Base-by-base conservation (phyloP, 2,888 invertebrate species). In the Tridacna gigas region DNA sequence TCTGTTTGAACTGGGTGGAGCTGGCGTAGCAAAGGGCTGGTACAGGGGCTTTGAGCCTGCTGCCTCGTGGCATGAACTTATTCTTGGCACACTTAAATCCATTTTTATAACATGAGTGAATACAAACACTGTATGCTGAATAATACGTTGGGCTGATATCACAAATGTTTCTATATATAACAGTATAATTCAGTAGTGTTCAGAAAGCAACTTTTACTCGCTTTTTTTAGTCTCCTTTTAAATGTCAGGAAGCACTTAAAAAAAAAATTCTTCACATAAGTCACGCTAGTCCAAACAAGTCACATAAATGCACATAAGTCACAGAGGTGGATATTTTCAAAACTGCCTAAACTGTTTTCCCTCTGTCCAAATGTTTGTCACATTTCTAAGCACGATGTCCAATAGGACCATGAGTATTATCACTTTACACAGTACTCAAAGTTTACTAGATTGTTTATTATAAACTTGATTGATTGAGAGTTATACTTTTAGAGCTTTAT, bases 1-100 rank as follows among this genome's bases (percentile, higher is more conserved):
- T 51, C 83, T 77, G 56, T 80, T 74, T n/a, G 83, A 67, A 71
- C 82, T 82, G 74, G 80, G 45, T 25, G 84, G 87, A 22, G 84
- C 81, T n/a, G 87, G 84, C 12, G 83, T 81, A 12, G 87, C 79
- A 66, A 87, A 87, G 7, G 77, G 22, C 69, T 84, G 77, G 67
- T 84, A 87, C 15, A 63, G 75, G 47, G 26, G 20, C n/a, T n/a
- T n/a, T 11, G 22, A 45, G 15, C 67, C 71, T 26, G 11, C 60
- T 48, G 22, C 45, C 37, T 51, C 61, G 18, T 37, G 51, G 67
- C 60, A 60, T 18, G 56, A 56, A n/a, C 56, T 56, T 37, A 51
- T n/a, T 28, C 67, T 67, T 18, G 69, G 45, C 25, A 60, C 45
- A 56, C 77, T 77, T 67, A 77, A 60, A 77, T 77, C 77, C 77